Percentiles rank a stretch among this genome's conserved stretches.
These are phyloP conservation scores for Hydrozoanthus tunicans DNA, from an alignment of 64 coral and sea anemone species.

Conservation along the genomic window DNA sequence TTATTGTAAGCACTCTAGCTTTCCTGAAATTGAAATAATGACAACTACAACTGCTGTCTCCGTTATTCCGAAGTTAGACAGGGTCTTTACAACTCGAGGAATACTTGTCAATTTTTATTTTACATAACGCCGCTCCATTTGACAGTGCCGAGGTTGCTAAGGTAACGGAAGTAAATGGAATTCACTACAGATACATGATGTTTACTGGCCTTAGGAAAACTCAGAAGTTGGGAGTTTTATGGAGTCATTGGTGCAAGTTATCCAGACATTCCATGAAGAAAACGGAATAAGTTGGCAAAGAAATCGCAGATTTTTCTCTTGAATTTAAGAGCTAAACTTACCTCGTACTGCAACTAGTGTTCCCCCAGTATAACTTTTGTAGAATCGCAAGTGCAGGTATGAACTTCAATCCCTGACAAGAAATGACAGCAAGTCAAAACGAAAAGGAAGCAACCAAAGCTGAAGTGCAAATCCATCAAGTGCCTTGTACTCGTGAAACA, in stretches of 20 bases:
- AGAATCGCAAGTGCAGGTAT: neutral
- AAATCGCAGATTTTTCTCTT: conserved; percentile 44
- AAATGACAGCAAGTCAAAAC: too few species aligned
- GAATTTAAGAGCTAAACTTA: neutral
- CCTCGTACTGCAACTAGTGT: neutral
- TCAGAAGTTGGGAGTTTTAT: conserved; percentile 42
- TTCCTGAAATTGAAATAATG: conserved; percentile 26
- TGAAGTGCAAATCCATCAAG: too few species aligned
- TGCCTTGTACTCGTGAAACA: too few species aligned
- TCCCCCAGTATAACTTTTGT: neutral
- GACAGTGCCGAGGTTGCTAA: conserved; percentile 12
- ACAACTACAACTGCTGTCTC: conserved; percentile 3
- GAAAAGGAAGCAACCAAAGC: too few species aligned
- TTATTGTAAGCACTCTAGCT: conserved; percentile 24
- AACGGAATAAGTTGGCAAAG: conserved; percentile 13
- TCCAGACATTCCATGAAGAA: conserved; percentile 38
- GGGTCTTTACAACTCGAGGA: conserved; percentile 53
- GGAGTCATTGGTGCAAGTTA: conserved; percentile 47
- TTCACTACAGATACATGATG: conserved; percentile 14
- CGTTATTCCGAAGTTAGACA: conserved; percentile 49
- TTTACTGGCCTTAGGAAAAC: conserved; percentile 30
- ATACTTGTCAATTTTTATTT: conserved; percentile 2
- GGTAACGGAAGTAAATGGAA: conserved; percentile 23
- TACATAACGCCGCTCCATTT: conserved; percentile 52
- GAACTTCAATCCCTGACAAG: neutral